phyloP scores from a whole-genome alignment of 2,888 invertebrate species.

The Mamestra brassicae region DNA sequence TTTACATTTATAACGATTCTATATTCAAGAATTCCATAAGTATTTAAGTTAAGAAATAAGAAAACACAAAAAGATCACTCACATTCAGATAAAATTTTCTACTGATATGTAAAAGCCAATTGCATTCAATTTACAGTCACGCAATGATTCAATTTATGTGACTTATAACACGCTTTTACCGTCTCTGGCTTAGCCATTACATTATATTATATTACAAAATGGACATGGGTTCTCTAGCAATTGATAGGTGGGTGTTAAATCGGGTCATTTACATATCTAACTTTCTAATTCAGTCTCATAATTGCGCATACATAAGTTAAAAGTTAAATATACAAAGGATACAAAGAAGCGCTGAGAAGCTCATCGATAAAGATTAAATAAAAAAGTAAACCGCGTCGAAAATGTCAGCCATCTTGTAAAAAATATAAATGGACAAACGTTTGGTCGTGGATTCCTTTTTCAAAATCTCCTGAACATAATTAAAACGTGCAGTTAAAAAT shows the following conservation, averaged over 20 bases:
- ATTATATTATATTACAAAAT: constrained; percentile 62
- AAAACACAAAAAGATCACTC: constrained; percentile 36
- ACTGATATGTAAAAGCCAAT: constrained; percentile 58
- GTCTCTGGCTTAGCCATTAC: constrained; percentile 58
- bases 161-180: constrained; percentile 38
- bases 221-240: constrained; percentile 71
- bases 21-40: constrained; percentile 27
- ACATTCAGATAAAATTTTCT: constrained; percentile 30
- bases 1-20: constrained; percentile 34
- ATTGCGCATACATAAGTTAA: constrained; percentile 86
- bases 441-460: constrained; percentile 42
- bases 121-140: constrained; percentile 42
- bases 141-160: constrained; percentile 39
- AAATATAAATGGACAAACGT: constrained; percentile 25
- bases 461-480: constrained; percentile 30
- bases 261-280: constrained; percentile 77
- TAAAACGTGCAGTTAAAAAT: constrained; percentile 39
- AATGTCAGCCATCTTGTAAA: constrained; percentile 44
- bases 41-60: constrained; percentile 26
- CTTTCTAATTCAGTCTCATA: constrained; percentile 89
- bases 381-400: constrained; percentile 49
- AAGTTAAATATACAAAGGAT: constrained; percentile 72
- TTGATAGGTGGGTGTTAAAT: constrained; percentile 69
- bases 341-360: constrained; percentile 66
- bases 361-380: constrained; percentile 46